Base-by-base conservation (phyloP, 2,797 vertebrate species). In the Neosilurus hyrtlii region DNA sequence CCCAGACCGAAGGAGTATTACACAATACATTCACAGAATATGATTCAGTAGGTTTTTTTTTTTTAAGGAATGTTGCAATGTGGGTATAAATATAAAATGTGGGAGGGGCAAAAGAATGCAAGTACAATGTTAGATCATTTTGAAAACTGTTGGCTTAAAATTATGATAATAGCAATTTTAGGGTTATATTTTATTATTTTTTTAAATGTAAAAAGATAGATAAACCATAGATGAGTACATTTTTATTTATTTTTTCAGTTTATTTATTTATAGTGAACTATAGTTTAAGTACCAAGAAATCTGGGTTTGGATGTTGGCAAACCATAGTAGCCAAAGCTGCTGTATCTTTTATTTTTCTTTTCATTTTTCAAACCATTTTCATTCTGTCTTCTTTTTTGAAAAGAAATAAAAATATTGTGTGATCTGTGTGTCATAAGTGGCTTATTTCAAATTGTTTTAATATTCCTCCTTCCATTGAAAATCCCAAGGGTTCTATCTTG, bases 201-300 rank as follows among this genome's bases (percentile, higher is more conserved):
- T n/a, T n/a, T 90, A 88, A 83, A 89, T 93, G 89, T 93, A 92
- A 80, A 83, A 87, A 85, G 43, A 79, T 93, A 93, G 90, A 87
- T 93, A 91, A 93, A 89, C 90, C 92, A 92, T 92, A 92, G 91
- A 91, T 90, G 86, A 94, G 91, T 92, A 92, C 89, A 91, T 92
- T 95, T 30, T 30, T 30, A 95, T 95, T 95, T 95, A 95, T 95
- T 95, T 95, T 95, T 95, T 94, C 94, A 94, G 92, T 93, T 94
- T 95, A 95, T 95, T 95, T 95, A 95, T 95, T 95, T 94, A 90
- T 94, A 94, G 91, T 92, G 91, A 93, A 93, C 89, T 90, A 87
- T 93, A 93, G 92, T 91, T 92, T 91, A 84, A 90, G 86, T 88
- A 88, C 54, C 68, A 37, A 78, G 74, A 84, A 59, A 87, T 90